These are phyloP conservation scores for Uria lomvia DNA, from an alignment of 2,113 vertebrate genomes.

Conservation along the genomic window DNA sequence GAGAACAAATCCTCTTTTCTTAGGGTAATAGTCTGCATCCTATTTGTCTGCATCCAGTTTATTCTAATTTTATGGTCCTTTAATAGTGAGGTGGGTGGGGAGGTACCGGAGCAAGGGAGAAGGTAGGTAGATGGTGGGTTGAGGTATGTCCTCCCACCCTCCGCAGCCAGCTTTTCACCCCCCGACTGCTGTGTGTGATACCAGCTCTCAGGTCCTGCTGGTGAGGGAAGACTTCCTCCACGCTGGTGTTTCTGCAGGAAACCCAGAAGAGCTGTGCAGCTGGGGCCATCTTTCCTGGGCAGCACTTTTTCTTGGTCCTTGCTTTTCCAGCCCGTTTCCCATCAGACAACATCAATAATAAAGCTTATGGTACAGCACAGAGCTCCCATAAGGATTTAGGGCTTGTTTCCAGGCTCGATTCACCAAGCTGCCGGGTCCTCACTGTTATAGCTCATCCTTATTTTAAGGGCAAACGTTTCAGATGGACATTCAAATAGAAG, in stretches of 20 bases:
- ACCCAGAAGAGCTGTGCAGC: background rate
- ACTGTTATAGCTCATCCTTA: background rate
- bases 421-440: background rate
- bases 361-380: background rate
- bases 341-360: background rate
- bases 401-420: background rate
- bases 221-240: background rate
- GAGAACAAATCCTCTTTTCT: background rate
- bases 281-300: background rate
- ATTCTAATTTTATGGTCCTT: background rate
- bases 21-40: background rate
- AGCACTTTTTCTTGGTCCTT: background rate
- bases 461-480: constrained; percentile 1
- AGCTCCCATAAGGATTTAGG: background rate
- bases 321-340: background rate
- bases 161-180: background rate
- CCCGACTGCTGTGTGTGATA: background rate
- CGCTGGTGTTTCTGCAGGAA: background rate
- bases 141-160: background rate
- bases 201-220: background rate
- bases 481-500: background rate
- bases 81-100: background rate
- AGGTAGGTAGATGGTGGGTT: background rate
- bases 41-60: background rate
- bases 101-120: background rate